Conservation (phyloP, 2,888 invertebrate species). For the Uropetala carovei region DNA sequence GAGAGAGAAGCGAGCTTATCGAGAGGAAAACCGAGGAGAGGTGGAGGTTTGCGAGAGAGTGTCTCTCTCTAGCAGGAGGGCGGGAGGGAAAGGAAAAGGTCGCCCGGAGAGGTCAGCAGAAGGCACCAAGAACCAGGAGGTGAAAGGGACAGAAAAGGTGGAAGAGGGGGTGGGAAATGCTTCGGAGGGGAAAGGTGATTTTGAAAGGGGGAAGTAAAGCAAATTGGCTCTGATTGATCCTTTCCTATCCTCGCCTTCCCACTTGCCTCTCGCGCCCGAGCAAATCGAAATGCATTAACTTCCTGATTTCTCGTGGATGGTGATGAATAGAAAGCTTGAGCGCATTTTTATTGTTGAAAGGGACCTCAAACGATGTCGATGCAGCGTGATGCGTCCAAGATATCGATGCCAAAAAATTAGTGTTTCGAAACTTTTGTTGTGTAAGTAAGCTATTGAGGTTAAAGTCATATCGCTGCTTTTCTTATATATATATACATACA, state of each 20-base stretch:
- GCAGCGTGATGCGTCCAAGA: too few relatives aligned
- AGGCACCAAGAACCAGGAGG: background rate
- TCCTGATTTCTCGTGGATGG: constrained; percentile 5
- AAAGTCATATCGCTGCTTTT: too few relatives aligned
- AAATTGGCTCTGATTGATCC: constrained; percentile 44
- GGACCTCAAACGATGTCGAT: too few relatives aligned
- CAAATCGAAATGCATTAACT: background rate
- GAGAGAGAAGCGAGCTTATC: too few relatives aligned
- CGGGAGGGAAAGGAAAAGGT: constrained; percentile 1
- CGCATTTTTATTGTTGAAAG: too few relatives aligned
- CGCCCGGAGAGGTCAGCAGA: background rate
- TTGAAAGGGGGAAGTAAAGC: constrained; percentile 55
- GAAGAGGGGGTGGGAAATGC: background rate
- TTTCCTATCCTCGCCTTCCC: background rate
- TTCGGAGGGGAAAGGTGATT: background rate
- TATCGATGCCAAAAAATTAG: too few relatives aligned
- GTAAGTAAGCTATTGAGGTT: too few relatives aligned
- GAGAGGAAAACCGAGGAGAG: too few relatives aligned
- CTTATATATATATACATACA: too few relatives aligned
- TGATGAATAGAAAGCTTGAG: background rate
- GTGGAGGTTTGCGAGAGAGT: too few relatives aligned
- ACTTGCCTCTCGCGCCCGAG: background rate
- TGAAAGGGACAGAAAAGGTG: background rate
- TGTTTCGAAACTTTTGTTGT: too few relatives aligned
- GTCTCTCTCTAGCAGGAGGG: background rate